Base-by-base conservation (phyloP, 1,140 invertebrate species). In the Trialeurodes vaporariorum region DNA sequence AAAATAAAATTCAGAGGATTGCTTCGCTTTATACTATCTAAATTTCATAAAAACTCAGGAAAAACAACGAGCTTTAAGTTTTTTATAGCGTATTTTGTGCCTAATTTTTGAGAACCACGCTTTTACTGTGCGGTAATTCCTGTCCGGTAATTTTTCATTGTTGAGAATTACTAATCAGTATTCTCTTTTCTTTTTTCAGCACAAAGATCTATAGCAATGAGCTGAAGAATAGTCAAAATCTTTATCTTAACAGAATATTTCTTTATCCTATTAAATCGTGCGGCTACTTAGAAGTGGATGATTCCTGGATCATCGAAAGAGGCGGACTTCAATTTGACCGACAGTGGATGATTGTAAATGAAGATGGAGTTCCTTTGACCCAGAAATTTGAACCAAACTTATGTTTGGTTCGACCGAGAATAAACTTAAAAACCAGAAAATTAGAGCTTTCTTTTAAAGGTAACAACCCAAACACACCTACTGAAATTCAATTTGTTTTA, bases 231-330 rank as follows among this genome's bases (percentile, higher is more conserved):
- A 17, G 34, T 9, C 34, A 5, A 9, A 5, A 49, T 9, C 34
- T 49, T 49, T 17, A 49, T 49, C 5, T 49, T 17, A 49, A 49
- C 23, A 80, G 87, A 74, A 86, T 98, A 64, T 90, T 86, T 75
- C 80, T 98, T 62, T 98, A 93, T 81, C 96, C 96, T 1, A 84
- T 98, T 1, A 98, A 98, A 81, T 98, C 95, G 0, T 97, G 94
- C 80, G 91, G 83, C 1, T 85, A 87, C 40, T 89, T 89, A 71
- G 83, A 87, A 76, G 81, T 92, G 61, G 72, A 79, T 66, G 2
- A 59, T 58, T 75, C 68, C 24, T 75, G 74, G 74, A 64, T 59
- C 22, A 27, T 75, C 22, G 68, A 72, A n/a, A 65, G 75, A 66
- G 86, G 84, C 72, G 94, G 94, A 1, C 81, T 98, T 22, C 79